Evolutionary conservation across 1,140 invertebrate species (phyloP).

Genomic region (Prorops nasuta): DNA sequence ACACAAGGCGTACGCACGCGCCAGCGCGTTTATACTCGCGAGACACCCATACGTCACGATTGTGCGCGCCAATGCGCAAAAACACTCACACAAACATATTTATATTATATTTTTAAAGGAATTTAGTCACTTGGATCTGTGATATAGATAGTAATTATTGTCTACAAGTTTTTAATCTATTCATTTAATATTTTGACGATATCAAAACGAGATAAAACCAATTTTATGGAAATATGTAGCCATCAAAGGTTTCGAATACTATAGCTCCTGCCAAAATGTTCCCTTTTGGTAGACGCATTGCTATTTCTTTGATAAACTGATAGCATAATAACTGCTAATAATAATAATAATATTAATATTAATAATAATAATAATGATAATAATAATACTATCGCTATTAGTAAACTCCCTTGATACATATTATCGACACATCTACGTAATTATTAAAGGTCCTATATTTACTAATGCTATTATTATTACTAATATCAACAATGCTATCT

Average conservation of each 20-base stretch:
- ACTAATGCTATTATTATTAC: slow-evolving; percentile 20
- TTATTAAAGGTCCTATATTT: slow-evolving; percentile 29
- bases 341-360: too few relatives aligned
- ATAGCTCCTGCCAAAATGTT: slow-evolving; percentile 20
- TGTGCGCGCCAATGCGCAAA: too few relatives aligned
- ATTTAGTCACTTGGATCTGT: slow-evolving; percentile 59
- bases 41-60: too few relatives aligned
- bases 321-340: too few relatives aligned
- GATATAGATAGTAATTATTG: slow-evolving; percentile 60
- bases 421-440: too few relatives aligned
- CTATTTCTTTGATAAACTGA: slow-evolving; percentile 30
- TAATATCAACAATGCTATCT: not conserved
- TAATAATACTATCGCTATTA: slow-evolving; percentile 13
- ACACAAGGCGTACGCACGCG: not conserved
- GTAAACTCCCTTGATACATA: too few relatives aligned
- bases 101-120: slow-evolving; percentile 59
- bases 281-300: slow-evolving; percentile 48
- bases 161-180: slow-evolving; percentile 55
- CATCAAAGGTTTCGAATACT: slow-evolving; percentile 29
- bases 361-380: slow-evolving; percentile 22
- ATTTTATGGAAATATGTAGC: slow-evolving; percentile 44
- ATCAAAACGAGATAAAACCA: slow-evolving; percentile 35
- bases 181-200: slow-evolving; percentile 51
- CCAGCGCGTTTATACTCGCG: too few relatives aligned
- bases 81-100: slow-evolving; percentile 43